Percentiles rank a stretch among this genome's conserved stretches.
phyloP scores from a whole-genome alignment of 2,888 invertebrate genomes.

The Phlogophora meticulosa region DNA sequence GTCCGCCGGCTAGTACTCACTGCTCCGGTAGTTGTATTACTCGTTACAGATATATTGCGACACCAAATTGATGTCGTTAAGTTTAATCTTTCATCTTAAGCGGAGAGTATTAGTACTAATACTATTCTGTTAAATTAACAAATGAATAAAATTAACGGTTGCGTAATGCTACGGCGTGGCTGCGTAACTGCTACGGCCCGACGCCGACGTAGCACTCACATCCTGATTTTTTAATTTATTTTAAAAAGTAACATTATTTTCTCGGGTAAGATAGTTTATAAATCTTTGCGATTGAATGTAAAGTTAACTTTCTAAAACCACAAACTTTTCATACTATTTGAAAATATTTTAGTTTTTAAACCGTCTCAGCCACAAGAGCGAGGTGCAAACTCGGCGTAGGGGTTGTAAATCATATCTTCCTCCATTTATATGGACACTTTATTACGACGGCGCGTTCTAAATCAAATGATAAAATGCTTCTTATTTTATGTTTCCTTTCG shows the following conservation, averaged over 20 bases:
- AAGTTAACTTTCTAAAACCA: not conserved
- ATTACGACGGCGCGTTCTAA: slow-evolving; percentile 89
- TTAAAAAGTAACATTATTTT: not conserved
- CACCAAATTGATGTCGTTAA: slow-evolving; percentile 66
- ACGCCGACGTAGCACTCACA: slow-evolving; percentile 27
- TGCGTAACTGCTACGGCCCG: slow-evolving; percentile 24
- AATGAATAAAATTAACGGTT: slow-evolving; percentile 16
- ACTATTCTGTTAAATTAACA: slow-evolving; percentile 36
- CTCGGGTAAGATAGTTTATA: not conserved
- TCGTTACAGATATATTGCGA: slow-evolving; percentile 64
- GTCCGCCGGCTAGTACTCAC: slow-evolving; percentile 60
- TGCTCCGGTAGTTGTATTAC: slow-evolving; percentile 51
- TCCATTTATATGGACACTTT: slow-evolving; percentile 90
- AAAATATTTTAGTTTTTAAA: slow-evolving; percentile 77
- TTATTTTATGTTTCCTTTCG: slow-evolving; percentile 88
- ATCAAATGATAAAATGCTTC: slow-evolving; percentile 91
- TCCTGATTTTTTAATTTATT: not conserved
- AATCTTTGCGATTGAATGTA: not conserved
- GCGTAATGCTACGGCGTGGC: slow-evolving; percentile 36
- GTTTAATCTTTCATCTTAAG: slow-evolving; percentile 62
- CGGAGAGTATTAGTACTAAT: slow-evolving; percentile 40
- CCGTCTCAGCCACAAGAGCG: slow-evolving; percentile 72
- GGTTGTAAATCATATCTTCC: slow-evolving; percentile 88
- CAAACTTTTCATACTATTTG: slow-evolving; percentile 27
- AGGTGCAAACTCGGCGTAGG: slow-evolving; percentile 84